Evolutionary conservation across 2,888 invertebrate genomes (phyloP).

Genomic region (Sarcophaga carnaria): DNA sequence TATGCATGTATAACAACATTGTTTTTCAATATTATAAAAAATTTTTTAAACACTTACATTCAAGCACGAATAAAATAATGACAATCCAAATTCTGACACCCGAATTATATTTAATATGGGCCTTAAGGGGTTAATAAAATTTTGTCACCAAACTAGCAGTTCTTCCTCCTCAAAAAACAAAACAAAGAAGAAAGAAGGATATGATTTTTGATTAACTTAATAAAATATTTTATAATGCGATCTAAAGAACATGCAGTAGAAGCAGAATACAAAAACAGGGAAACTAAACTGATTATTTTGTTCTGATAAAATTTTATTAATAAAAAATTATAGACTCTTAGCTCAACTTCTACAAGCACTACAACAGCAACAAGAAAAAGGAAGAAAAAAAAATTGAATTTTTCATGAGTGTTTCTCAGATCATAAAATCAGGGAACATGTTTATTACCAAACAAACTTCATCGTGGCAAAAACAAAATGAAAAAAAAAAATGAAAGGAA

Average conservation of each 20-base stretch:
- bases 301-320: slow-evolving; percentile 67
- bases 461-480: neutral
- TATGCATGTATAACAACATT: too few relatives aligned
- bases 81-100: too few relatives aligned
- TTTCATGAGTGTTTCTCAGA: slow-evolving; percentile 44
- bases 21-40: too few relatives aligned
- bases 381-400: slow-evolving; percentile 20
- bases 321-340: slow-evolving; percentile 62
- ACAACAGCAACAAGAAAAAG: slow-evolving; percentile 29
- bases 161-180: neutral
- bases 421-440: slow-evolving; percentile 58
- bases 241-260: too few relatives aligned
- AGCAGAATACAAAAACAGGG: neutral
- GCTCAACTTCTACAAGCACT: slow-evolving; percentile 1
- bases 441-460: slow-evolving; percentile 52
- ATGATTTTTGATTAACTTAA: slow-evolving; percentile 57
- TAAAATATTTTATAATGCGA: slow-evolving; percentile 27
- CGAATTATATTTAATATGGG: too few relatives aligned
- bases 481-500: slow-evolving; percentile 20
- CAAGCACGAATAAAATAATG: too few relatives aligned
- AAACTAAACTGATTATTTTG: slow-evolving; percentile 54
- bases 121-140: slow-evolving; percentile 25
- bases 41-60: too few relatives aligned
- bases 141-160: slow-evolving; percentile 29
- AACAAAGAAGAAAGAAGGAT: slow-evolving; percentile 40